Evolutionary conservation across 1,140 invertebrate genomes (phyloP), one percentile per base, ranked within the genome.

Genomic region (Hyposmocoma kahamanoa): DNA sequence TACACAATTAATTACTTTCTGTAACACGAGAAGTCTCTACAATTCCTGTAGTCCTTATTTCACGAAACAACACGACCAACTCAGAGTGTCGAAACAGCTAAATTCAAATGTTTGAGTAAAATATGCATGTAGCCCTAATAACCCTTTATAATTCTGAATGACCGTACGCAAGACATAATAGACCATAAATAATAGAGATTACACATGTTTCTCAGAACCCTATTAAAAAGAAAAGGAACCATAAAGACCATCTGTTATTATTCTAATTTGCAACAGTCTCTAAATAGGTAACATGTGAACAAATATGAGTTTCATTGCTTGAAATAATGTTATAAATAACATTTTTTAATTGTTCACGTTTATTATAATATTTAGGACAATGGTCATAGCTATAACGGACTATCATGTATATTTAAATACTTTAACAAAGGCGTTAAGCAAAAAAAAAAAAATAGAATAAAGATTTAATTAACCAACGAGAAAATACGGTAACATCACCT

Each of bases 101-200:
- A 64, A 81, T 81, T 55, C 62, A 56, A 63, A 62, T 59, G 45
- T 53, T 39, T 52, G 50, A 59, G 60, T 71, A 62, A 65, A 64
- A 66, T 46, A 62, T 43, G 18, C 64, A 68, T 69, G 74, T 72
- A 57, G 52, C 49, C 64, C 61, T 70, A 57, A 64, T 65, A 60
- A 41, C 59, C 48, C 48, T 41, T 44, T 42, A 59, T 56, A 55
- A 60, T 64, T 55, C 45, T 51, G 59, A 57, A 59, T 50, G 69
- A 67, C 68, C 61, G 54, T 72, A 66, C 54, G 46, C 61, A 53
- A 54, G 61, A 69, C 69, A 79, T 83, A 83, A 83, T 79, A 81
- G 77, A 76, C 79, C 77, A 83, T 83, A 83, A 79, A 83, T 83
- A 79, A 83, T 67, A 60, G 34, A 70, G 54, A 73, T 71, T 64